Base-by-base conservation (phyloP, 2,797 vertebrate species). In the Acridotheres tristis region DNA sequence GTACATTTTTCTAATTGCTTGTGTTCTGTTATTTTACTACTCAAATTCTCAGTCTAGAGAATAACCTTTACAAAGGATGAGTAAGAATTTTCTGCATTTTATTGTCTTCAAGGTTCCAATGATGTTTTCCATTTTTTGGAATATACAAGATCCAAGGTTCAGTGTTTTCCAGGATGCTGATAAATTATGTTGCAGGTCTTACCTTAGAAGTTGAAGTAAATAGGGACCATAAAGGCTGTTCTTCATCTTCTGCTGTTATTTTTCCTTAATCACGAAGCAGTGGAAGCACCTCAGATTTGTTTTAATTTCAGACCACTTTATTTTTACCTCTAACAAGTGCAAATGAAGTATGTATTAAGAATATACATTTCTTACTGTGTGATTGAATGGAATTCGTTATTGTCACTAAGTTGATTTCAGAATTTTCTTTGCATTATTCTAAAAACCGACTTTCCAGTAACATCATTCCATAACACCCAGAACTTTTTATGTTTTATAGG, bases 401-500 rank as follows among this genome's bases (percentile, higher is more conserved):
- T 88, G 36, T 72, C 81, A 77, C 19, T 83, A 77, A 34, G 26
- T 80, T 86, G 54, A 25, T 81, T 94, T 68, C 65, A 61, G 63
- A 38, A 65, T 85, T 93, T 78, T 66, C 34, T 57, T 21, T 59
- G 36, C 25, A 5, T 27, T 40, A 32, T 80, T 67, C 57, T 86
- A 77, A 92, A 83, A 88, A 48, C 36, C 2, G 10, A 32, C 80
- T 94, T 91, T 23, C 53, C 14, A 27, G 50, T 90, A 67, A 74
- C 27, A 32, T 65, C 0, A 0, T 84, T 92, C 45, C 54, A 27
- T 66, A 90, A 86, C 67, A 36, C 51, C 61, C 61, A 18, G 77
- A 95, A 94, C 81, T 77, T 93, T 58, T 68, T 12, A 65, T 97
- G 34, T 77, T 82, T 84, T 77, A 13, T 97, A 99, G 99, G 99